phyloP scores from a whole-genome alignment of 2,888 invertebrate genomes.

The Chrysolina americana region DNA sequence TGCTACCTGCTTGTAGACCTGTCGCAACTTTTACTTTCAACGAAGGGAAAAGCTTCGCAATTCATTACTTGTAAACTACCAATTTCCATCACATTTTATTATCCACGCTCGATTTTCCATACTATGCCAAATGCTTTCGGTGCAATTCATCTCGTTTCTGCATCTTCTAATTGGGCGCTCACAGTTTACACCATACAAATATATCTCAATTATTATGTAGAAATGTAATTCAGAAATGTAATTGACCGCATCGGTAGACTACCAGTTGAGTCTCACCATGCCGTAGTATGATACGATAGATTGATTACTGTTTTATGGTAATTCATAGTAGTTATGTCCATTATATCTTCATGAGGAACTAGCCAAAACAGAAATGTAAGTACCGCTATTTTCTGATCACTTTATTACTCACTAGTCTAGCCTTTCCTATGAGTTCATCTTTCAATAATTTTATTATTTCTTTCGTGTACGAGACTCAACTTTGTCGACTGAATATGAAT shows the following conservation, averaged over 20 bases:
- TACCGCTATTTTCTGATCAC: constrained; percentile 13
- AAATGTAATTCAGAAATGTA: constrained; percentile 4
- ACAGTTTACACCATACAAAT: background rate
- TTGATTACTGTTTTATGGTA: constrained; percentile 18
- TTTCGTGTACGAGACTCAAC: background rate
- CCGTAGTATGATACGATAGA: constrained; percentile 13
- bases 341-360: constrained; percentile 20
- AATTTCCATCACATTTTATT: no score
- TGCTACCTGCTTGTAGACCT: no score
- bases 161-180: background rate
- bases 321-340: constrained; percentile 14
- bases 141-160: no score
- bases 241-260: constrained; percentile 11
- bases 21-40: no score
- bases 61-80: no score
- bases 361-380: constrained; percentile 2
- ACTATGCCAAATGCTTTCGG: no score
- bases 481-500: constrained; percentile 2
- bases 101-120: no score
- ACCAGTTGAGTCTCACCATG: constrained; percentile 16
- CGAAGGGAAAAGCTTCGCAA: no score
- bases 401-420: constrained; percentile 17
- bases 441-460: constrained; percentile 19
- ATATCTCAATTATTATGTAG: background rate
- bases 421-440: constrained; percentile 13